These are phyloP conservation scores for Carapus acus DNA, from an alignment of 2,797 vertebrate species.

Conservation along the genomic window DNA sequence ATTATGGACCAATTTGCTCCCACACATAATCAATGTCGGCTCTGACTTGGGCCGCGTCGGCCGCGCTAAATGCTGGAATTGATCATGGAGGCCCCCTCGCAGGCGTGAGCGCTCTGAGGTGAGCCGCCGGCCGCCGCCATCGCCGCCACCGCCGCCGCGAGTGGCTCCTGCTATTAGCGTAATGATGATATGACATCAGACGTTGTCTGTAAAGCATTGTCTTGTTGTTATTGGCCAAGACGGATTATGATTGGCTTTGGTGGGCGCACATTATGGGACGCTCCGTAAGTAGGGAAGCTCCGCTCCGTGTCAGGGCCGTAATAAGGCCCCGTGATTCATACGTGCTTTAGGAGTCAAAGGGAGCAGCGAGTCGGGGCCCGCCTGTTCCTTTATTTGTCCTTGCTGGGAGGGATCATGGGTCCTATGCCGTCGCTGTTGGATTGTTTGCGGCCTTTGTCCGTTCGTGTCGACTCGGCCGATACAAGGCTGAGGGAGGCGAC, in stretches of 20 bases:
- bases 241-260: constrained; percentile 78
- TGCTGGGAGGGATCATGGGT: constrained; percentile 76
- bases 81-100: constrained; percentile 67
- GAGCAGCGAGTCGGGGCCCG: constrained; percentile 56
- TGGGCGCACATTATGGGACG: constrained; percentile 71
- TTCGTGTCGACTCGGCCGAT: too few species aligned
- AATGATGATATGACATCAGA: constrained; percentile 81
- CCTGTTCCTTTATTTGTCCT: constrained; percentile 81
- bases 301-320: constrained; percentile 71
- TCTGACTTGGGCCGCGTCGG: constrained; percentile 51
- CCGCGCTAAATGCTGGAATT: constrained; percentile 65
- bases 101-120: constrained; percentile 72
- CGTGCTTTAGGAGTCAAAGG: constrained; percentile 73
- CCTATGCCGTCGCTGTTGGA: too few species aligned
- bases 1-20: constrained; percentile 61
- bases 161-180: constrained; percentile 73
- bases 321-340: constrained; percentile 78
- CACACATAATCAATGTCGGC: constrained; percentile 65
- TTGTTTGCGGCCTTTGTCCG: constrained; percentile 65
- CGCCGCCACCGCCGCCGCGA: constrained; percentile 53
- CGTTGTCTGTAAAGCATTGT: constrained; percentile 73
- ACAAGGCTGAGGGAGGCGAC: too few species aligned
- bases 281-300: constrained; percentile 72
- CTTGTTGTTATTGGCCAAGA: constrained; percentile 81
- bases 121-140: constrained; percentile 67